Evolutionary conservation across 23 tunicate species (phyloP), one percentile per base, ranked within the genome.

Genomic region (Pegea sp.): DNA sequence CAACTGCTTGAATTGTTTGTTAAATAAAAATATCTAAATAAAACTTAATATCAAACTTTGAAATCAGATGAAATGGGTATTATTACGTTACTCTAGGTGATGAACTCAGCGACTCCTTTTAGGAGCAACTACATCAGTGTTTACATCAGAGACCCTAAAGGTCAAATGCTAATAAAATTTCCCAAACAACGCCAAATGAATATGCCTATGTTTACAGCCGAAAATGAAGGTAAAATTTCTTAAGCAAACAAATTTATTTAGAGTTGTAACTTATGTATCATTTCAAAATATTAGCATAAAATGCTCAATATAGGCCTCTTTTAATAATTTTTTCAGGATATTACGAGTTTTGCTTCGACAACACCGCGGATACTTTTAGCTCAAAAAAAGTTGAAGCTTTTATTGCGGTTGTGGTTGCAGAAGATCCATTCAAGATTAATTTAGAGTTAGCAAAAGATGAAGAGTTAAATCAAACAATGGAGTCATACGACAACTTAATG

Each of bases 21-120:
- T n/a, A n/a, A n/a, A n/a, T n/a, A n/a, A n/a, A n/a, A n/a, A n/a
- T n/a, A n/a, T n/a, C n/a, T n/a, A n/a, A n/a, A n/a, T n/a, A n/a
- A n/a, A n/a, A n/a, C n/a, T n/a, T n/a, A n/a, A n/a, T n/a, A n/a
- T n/a, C n/a, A n/a, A n/a, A n/a, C n/a, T n/a, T n/a, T n/a, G n/a
- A n/a, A n/a, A n/a, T n/a, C n/a, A n/a, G n/a, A n/a, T n/a, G n/a
- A n/a, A n/a, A n/a, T n/a, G n/a, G n/a, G n/a, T n/a, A n/a, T n/a
- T n/a, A n/a, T n/a, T n/a, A n/a, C n/a, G n/a, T n/a, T n/a, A n/a
- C n/a, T n/a, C n/a, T 16, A 38, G 46, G 46, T 38, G 11, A 38
- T 38, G 46, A 38, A 38, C 46, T 16, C 46, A 38, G 46, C 46
- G 13, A 38, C 46, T 8, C 46, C 46, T 38, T 38, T 38, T 16